These are phyloP conservation scores for Xyliphius kryptos DNA, from an alignment of 2,113 vertebrate species.

Conservation along the genomic window DNA sequence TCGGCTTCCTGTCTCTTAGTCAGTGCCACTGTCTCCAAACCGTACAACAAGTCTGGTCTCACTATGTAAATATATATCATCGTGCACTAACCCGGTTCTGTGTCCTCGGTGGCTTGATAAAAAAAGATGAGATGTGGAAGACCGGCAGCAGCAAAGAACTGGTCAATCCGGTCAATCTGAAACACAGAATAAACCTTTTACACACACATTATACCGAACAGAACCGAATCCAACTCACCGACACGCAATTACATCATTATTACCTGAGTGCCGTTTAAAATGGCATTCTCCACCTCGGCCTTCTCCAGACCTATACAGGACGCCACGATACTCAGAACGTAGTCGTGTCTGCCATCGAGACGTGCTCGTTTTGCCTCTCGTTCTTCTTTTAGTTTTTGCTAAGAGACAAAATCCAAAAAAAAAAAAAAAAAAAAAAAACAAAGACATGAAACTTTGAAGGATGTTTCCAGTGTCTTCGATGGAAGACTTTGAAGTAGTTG, in stretches of 20 bases:
- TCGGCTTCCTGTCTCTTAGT: too few relatives aligned
- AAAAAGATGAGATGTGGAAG: slow-evolving; percentile 82
- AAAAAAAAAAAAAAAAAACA: too few relatives aligned
- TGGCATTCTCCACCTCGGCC: slow-evolving; percentile 78
- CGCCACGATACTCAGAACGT: slow-evolving; percentile 75
- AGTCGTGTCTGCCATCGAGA: slow-evolving; percentile 82
- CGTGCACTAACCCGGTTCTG: slow-evolving; percentile 69
- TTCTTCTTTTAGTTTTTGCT: slow-evolving; percentile 93
- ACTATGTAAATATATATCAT: too few relatives aligned
- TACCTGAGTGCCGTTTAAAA: slow-evolving; percentile 87
- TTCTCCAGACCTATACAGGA: slow-evolving; percentile 77
- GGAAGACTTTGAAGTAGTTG: too few relatives aligned
- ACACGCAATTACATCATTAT: background rate
- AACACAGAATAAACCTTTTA: too few relatives aligned
- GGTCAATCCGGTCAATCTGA: slow-evolving; percentile 84
- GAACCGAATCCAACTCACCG: background rate
- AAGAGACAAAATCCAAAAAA: slow-evolving; percentile 45
- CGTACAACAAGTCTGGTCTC: too few relatives aligned
- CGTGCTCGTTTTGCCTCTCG: slow-evolving; percentile 78
- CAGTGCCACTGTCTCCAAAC: too few relatives aligned
- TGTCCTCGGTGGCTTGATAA: slow-evolving; percentile 74
- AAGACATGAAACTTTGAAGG: too few relatives aligned
- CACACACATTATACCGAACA: too few relatives aligned
- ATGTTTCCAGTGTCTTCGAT: too few relatives aligned
- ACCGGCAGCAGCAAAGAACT: slow-evolving; percentile 77